Base-by-base conservation (phyloP, 2,888 invertebrate species). In the Macrophya annulata region DNA sequence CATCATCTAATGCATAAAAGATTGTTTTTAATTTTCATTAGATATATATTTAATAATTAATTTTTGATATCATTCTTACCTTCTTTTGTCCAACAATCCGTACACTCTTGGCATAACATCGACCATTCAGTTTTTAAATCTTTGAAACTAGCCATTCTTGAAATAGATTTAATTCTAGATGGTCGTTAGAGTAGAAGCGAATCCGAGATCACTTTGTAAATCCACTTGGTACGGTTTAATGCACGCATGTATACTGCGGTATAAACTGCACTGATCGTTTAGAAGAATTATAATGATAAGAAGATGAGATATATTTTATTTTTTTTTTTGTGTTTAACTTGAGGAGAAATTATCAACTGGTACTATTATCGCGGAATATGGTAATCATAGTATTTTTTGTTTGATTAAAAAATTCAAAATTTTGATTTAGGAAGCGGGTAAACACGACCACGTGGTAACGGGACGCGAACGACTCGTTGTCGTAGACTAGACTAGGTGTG, bases 121-220 rank as follows among this genome's bases (percentile, higher is more conserved):
- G 94, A 94, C 96, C 96, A 96, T 92, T 96, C 96, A 92, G 94
- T 94, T 91, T 95, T 94, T 89, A 96, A 94, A 91, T 96, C 96
- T 90, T 95, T 94, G 92, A 95, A 95, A 92, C 95, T 95, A 90
- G 96, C 96, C 96, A 96, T 55, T 55, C 55, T 31, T 8, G 55
- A n/a, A n/a, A n/a, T 55, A 55, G 8, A 6, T 55, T 6, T 17
- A n/a, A 8, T 55, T 8, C 8, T n/a, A 55, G 55, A n/a, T 55
- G 6, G 17, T 55, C 6, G 55, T 55, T 6, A n/a, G 8, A 1
- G n/a, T n/a, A 6, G n/a, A 55, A 55, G 17, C 62, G 25, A 25
- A 62, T 62, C 25, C 10, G 25, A 62, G 25, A 62, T 62, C 62
- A 62, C 62, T 62, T 62, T 62, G 1, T 62, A 62, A 3, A 31